A percentile compares a stretch with the other conserved stretches of the same genome.
phyloP scores from a whole-genome alignment of 2,797 vertebrate species.

The Coracias cyanogaster region DNA sequence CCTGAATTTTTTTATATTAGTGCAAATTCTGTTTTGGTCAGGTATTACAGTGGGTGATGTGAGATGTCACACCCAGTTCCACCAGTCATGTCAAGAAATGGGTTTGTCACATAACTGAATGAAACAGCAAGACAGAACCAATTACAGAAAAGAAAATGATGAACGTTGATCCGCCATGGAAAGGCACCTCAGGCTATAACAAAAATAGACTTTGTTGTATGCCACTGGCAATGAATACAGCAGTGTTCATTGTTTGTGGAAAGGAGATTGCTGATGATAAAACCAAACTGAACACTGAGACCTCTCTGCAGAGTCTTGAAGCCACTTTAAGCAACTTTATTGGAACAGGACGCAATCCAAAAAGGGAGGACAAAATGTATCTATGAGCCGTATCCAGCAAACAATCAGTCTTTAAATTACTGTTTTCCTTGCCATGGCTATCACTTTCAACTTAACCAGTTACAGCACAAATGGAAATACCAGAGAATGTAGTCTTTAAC shows the following conservation, averaged over 20 bases:
- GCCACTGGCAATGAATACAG: conserved; percentile 26
- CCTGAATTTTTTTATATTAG: not conserved
- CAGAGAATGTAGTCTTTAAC: not conserved
- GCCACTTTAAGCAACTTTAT: not conserved
- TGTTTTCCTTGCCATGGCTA: not conserved
- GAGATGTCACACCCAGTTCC: not conserved
- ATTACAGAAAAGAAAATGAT: conserved; percentile 53
- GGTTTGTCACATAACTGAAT: conserved; percentile 22
- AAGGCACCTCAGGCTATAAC: conserved; percentile 29
- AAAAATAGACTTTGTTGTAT: conserved; percentile 52
- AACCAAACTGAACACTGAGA: conserved; percentile 15
- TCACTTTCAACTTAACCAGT: not conserved
- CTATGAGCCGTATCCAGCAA: not conserved
- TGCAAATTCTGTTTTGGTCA: not conserved
- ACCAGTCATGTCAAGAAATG: conserved; percentile 18
- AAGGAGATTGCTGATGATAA: conserved; percentile 48
- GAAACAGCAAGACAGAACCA: conserved; percentile 45
- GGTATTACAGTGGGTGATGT: not conserved
- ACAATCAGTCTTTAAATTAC: not conserved
- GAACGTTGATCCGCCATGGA: conserved; percentile 12
- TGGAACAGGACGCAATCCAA: not conserved
- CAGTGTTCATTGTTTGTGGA: conserved; percentile 38
- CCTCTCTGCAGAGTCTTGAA: not conserved
- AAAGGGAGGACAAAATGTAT: not conserved
- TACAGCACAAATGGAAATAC: not conserved